Evolutionary conservation across 2,888 invertebrate genomes (phyloP).

Genomic region (Aleiodes alternator): DNA sequence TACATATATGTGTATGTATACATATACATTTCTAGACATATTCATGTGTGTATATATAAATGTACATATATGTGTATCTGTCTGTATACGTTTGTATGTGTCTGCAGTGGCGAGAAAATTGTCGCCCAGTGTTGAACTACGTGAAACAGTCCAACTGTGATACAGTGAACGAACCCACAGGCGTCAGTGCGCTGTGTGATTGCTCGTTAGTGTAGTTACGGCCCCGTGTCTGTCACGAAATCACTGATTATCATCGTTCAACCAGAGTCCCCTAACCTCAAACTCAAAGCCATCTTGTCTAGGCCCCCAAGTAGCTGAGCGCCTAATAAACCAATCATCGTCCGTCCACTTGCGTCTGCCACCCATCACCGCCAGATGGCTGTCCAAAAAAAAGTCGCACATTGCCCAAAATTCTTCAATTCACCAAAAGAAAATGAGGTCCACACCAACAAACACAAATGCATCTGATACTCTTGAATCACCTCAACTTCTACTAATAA

Average conservation of each 20-base stretch:
- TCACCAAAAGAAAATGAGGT: too few relatives aligned
- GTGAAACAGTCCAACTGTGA: slow-evolving; percentile 61
- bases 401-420: too few relatives aligned
- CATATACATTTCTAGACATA: too few relatives aligned
- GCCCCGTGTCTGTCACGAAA: slow-evolving; percentile 76
- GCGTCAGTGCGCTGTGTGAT: slow-evolving; percentile 64
- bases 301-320: neutral
- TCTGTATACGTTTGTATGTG: neutral
- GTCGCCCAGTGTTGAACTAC: slow-evolving; percentile 66
- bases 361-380: too few relatives aligned
- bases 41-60: too few relatives aligned
- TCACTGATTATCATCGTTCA: slow-evolving; percentile 76
- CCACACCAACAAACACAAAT: too few relatives aligned
- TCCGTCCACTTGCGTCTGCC: too few relatives aligned
- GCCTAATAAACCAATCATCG: slow-evolving; percentile 18
- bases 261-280: slow-evolving; percentile 63
- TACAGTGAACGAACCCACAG: slow-evolving; percentile 47
- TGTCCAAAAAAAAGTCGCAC: too few relatives aligned
- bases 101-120: slow-evolving; percentile 61
- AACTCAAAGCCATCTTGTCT: neutral
- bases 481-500: neutral
- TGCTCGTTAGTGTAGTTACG: slow-evolving; percentile 75
- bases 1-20: too few relatives aligned
- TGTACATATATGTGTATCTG: too few relatives aligned
- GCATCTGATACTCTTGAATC: neutral